A percentile compares a stretch with the other conserved stretches of the same genome.
Conservation (phyloP, 2,888 invertebrate genomes). For the Acleris cristana region DNA sequence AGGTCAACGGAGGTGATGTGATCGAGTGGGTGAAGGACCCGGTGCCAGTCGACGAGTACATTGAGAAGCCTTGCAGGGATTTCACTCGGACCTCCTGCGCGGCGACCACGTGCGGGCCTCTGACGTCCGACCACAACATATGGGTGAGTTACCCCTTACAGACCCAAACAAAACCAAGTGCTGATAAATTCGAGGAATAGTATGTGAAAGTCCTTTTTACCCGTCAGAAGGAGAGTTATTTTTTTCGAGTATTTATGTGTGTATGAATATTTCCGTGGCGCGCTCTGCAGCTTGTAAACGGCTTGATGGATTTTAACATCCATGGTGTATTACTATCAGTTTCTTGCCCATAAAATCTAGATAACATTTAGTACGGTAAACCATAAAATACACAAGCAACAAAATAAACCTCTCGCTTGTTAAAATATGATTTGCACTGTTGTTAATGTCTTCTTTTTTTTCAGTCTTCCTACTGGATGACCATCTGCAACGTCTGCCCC, state of each 20-base stretch:
- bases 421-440: background rate
- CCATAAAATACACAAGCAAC: no score
- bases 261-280: no score
- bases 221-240: no score
- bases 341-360: no score
- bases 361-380: no score
- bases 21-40: conserved; percentile 83
- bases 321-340: no score
- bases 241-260: no score
- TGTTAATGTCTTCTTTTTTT: conserved; percentile 30
- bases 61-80: conserved; percentile 44
- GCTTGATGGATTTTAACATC: no score
- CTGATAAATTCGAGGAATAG: background rate
- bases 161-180: no score
- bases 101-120: conserved; percentile 49
- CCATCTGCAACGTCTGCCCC: conserved; percentile 74
- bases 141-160: conserved; percentile 44
- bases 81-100: conserved; percentile 39
- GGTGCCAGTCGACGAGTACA: conserved; percentile 61
- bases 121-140: conserved; percentile 45
- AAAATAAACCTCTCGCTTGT: no score
- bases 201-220: background rate
- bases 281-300: no score
- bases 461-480: conserved; percentile 67
- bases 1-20: conserved; percentile 72